Percentiles rank a stretch among this genome's conserved stretches.
Evolutionary conservation across 2,888 invertebrate genomes (phyloP).

Genomic region (Phragmatobia fuliginosa): DNA sequence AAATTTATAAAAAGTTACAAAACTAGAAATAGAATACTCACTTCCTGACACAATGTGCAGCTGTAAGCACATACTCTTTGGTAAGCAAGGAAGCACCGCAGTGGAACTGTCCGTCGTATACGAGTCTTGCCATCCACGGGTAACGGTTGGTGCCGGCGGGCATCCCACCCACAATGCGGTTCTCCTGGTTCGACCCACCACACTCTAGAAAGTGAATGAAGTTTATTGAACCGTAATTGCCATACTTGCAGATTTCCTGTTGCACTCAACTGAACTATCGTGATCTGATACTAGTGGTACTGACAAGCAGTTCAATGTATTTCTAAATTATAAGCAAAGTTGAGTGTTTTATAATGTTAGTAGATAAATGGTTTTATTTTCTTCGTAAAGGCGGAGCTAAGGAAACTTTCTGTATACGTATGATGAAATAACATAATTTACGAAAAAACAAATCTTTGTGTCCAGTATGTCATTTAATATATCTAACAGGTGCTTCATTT

Average conservation of each 20-base stretch:
- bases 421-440: neutral
- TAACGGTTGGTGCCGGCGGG: conserved; percentile 94
- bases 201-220: conserved; percentile 88
- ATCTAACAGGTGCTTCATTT: no score
- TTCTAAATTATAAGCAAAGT: neutral
- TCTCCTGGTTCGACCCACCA: conserved; percentile 94
- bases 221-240: conserved; percentile 63
- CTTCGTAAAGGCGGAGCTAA: neutral
- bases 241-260: conserved; percentile 49
- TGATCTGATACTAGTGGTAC: conserved; percentile 28
- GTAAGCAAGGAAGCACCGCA: conserved; percentile 94
- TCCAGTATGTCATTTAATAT: neutral
- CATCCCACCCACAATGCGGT: conserved; percentile 94
- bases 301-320: neutral
- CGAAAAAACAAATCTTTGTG: neutral
- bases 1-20: neutral
- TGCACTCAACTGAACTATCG: conserved; percentile 34
- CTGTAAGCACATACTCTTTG: conserved; percentile 94
- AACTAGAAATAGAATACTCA: conserved; percentile 64
- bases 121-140: conserved; percentile 95
- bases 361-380: neutral
- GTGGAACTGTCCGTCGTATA: conserved; percentile 95
- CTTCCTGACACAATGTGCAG: conserved; percentile 95
- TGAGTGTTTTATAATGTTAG: conserved; percentile 4
- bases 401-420: neutral